Conservation (phyloP, 1,140 invertebrate species). For the Drosophila sp. region DNA sequence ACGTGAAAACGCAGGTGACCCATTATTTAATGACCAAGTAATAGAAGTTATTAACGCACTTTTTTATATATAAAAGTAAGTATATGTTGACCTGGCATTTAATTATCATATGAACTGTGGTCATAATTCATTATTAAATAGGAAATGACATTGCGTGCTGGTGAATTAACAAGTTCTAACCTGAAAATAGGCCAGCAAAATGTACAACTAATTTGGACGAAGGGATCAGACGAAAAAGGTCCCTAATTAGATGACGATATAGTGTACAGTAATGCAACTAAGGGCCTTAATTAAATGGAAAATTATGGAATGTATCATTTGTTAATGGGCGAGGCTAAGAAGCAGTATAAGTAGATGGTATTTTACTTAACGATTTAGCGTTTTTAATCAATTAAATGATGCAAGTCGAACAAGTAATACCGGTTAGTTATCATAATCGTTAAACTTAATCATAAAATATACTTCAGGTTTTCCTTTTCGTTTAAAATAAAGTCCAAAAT, state of each 20-base stretch:
- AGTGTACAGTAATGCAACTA: conserved; percentile 4
- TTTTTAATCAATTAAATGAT: not conserved
- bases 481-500: not conserved
- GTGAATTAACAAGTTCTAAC: conserved; percentile 54
- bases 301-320: conserved; percentile 3
- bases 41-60: conserved; percentile 3
- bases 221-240: conserved; percentile 21
- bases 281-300: conserved; percentile 21
- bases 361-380: no score
- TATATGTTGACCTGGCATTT: conserved; percentile 10
- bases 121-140: conserved; percentile 48
- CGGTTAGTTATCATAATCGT: conserved; percentile 1
- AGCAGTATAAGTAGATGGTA: not conserved
- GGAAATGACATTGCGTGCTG: conserved; percentile 73
- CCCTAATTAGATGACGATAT: conserved; percentile 26
- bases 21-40: conserved; percentile 14
- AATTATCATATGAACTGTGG: conserved; percentile 52
- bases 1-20: conserved; percentile 26
- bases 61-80: conserved; percentile 5
- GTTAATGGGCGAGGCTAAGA: not conserved
- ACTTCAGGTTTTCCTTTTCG: not conserved
- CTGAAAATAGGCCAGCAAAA: conserved; percentile 9
- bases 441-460: not conserved
- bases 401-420: not conserved
- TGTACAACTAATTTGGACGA: conserved; percentile 49